Conservation (phyloP, 2,797 vertebrate species). For the Acanthopagrus latus region DNA sequence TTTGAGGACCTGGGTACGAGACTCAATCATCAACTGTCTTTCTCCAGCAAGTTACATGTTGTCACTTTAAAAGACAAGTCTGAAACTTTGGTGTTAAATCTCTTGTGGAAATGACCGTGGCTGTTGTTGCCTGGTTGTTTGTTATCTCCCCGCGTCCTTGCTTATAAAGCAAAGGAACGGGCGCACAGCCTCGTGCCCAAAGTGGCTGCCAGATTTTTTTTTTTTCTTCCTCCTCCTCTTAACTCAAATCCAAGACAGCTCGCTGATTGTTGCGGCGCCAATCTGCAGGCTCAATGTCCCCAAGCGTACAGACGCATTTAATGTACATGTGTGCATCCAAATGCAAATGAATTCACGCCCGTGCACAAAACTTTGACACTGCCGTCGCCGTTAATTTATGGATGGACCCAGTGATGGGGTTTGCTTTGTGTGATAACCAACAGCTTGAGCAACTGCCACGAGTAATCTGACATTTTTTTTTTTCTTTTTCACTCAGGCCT, state of each 20-base stretch:
- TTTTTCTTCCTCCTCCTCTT: constrained; percentile 32
- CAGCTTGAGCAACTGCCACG: constrained; percentile 31
- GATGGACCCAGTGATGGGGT: constrained; percentile 16
- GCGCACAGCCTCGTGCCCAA: constrained; percentile 26
- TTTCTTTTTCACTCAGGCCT: neutral
- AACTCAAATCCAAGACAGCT: constrained; percentile 42
- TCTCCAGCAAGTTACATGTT: too few relatives aligned
- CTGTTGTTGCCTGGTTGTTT: constrained; percentile 34
- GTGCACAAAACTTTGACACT: neutral
- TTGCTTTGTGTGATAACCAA: constrained; percentile 27
- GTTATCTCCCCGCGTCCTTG: constrained; percentile 16
- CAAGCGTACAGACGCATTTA: too few relatives aligned
- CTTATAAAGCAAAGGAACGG: constrained; percentile 46
- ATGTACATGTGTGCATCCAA: neutral
- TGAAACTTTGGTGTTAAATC: neutral
- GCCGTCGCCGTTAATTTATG: constrained; percentile 8
- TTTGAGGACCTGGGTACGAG: too few relatives aligned
- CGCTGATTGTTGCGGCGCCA: constrained; percentile 31
- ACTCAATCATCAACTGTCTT: too few relatives aligned
- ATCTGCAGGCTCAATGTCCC: neutral
- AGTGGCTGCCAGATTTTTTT: constrained; percentile 37
- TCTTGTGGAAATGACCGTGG: constrained; percentile 3
- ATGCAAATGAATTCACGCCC: neutral
- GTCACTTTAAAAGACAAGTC: neutral
- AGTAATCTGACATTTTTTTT: constrained; percentile 27